Evolutionary conservation across 2,888 invertebrate genomes (phyloP).

Genomic region (Pristionchus fissidentatus): DNA sequence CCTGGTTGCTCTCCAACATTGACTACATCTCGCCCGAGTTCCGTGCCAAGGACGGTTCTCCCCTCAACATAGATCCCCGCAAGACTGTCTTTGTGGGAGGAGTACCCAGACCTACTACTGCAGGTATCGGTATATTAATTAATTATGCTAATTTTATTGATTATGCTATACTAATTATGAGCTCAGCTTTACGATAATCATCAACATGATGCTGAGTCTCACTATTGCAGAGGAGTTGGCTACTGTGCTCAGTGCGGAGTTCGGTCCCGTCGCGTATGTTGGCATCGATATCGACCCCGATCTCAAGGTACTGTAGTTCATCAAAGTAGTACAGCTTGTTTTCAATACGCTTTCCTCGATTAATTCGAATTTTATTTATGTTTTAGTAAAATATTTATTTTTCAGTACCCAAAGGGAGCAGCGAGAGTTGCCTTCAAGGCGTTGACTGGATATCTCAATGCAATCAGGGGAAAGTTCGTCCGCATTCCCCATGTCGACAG

Average conservation of each 20-base stretch:
- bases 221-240: slow-evolving; percentile 87
- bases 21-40: slow-evolving; percentile 87
- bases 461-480: slow-evolving; percentile 96
- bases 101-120: slow-evolving; percentile 83
- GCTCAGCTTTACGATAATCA: too few species aligned
- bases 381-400: neutral
- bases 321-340: neutral
- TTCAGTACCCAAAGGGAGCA: slow-evolving; percentile 81
- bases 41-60: slow-evolving; percentile 74
- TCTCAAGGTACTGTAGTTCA: slow-evolving; percentile 87
- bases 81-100: slow-evolving; percentile 99
- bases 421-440: slow-evolving; percentile 97
- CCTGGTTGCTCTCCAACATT: slow-evolving; percentile 83
- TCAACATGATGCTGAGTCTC: too few species aligned
- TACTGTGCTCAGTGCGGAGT: slow-evolving; percentile 98
- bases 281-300: slow-evolving; percentile 99
- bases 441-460: slow-evolving; percentile 98
- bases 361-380: too few species aligned
- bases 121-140: neutral
- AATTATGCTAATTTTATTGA: neutral
- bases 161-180: too few species aligned
- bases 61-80: slow-evolving; percentile 95
- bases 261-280: slow-evolving; percentile 98
- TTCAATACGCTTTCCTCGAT: too few species aligned
- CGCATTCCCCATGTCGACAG: slow-evolving; percentile 84